A percentile compares a stretch with the other conserved stretches of the same genome.
These are phyloP conservation scores for Pseudobourletiella spinata DNA, from an alignment of 1,140 invertebrate genomes.

Conservation along the genomic window DNA sequence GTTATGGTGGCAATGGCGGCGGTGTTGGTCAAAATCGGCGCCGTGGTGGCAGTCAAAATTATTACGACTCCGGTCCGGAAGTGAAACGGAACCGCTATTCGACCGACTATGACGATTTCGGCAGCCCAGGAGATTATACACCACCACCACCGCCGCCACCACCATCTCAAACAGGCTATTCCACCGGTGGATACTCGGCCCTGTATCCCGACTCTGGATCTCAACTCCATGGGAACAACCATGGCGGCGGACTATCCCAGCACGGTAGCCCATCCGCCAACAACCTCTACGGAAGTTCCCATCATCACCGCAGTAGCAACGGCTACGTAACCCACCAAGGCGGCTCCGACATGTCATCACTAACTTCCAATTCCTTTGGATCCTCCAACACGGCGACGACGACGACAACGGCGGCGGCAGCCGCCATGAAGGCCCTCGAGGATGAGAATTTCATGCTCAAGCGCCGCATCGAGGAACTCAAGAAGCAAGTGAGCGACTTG, in stretches of 20 bases:
- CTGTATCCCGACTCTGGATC: conserved; percentile 1
- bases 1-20: conserved; percentile 1
- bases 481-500: conserved; percentile 52
- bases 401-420: conserved; percentile 1
- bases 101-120: conserved; percentile 16
- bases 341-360: not conserved
- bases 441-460: conserved; percentile 63
- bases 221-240: not conserved
- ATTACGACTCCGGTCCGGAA: conserved; percentile 31
- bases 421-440: conserved; percentile 46
- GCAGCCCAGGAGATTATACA: not conserved
- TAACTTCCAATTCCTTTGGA: not conserved
- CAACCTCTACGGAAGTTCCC: not conserved
- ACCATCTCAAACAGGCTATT: conserved; percentile 7
- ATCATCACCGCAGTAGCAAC: too few species aligned
- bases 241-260: not conserved
- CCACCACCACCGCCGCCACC: conserved; percentile 11
- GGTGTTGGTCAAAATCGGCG: conserved; percentile 10
- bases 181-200: not conserved
- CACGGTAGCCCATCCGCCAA: not conserved
- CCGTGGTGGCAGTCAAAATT: conserved; percentile 18
- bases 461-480: conserved; percentile 54
- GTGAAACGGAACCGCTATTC: conserved; percentile 22
- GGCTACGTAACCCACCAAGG: not conserved
- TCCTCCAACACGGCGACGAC: not conserved